These are phyloP conservation scores for Nothobranchius kuhntae DNA, from an alignment of 2,113 vertebrate genomes.

Conservation along the genomic window DNA sequence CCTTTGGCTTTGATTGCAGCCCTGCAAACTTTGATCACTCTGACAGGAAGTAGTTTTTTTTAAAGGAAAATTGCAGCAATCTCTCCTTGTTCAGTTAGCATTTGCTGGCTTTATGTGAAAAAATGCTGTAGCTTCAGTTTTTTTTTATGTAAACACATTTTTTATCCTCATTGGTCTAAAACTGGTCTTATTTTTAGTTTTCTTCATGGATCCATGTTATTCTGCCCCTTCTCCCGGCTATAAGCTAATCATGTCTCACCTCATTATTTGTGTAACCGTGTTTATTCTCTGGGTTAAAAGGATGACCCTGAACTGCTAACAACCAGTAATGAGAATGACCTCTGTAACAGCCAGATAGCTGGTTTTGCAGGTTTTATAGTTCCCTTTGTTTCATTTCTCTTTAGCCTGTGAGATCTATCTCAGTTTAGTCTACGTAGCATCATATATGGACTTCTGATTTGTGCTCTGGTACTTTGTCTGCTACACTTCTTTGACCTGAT, in stretches of 20 bases:
- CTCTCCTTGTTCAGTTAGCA: too few species aligned
- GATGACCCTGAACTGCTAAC: conserved; percentile 29
- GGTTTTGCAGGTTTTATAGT: conserved; percentile 19
- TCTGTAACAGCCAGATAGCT: conserved; percentile 33
- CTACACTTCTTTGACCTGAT: conserved; percentile 35
- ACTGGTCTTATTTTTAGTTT: too few species aligned
- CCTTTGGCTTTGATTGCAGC: too few species aligned
- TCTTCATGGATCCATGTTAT: conserved; percentile 12
- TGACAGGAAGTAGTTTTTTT: too few species aligned
- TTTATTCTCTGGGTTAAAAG: conserved; percentile 39
- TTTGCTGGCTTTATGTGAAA: too few species aligned
- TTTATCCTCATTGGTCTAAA: too few species aligned
- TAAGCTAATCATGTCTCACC: conserved; percentile 20
- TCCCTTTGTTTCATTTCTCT: conserved; percentile 16
- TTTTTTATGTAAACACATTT: too few species aligned
- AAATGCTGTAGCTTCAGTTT: too few species aligned
- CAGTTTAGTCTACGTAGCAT: background rate
- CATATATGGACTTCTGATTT: conserved; percentile 22
- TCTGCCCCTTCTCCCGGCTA: conserved; percentile 3
- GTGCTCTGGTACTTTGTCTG: conserved; percentile 2
- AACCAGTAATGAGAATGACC: conserved; percentile 50
- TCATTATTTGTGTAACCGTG: conserved; percentile 47
- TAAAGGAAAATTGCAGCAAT: too few species aligned
- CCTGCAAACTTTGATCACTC: too few species aligned
- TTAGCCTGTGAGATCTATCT: conserved; percentile 29